Percentiles rank a stretch among this genome's conserved stretches.
These are phyloP conservation scores for Polietes domitor DNA, from an alignment of 2,888 invertebrate genomes.

Conservation along the genomic window DNA sequence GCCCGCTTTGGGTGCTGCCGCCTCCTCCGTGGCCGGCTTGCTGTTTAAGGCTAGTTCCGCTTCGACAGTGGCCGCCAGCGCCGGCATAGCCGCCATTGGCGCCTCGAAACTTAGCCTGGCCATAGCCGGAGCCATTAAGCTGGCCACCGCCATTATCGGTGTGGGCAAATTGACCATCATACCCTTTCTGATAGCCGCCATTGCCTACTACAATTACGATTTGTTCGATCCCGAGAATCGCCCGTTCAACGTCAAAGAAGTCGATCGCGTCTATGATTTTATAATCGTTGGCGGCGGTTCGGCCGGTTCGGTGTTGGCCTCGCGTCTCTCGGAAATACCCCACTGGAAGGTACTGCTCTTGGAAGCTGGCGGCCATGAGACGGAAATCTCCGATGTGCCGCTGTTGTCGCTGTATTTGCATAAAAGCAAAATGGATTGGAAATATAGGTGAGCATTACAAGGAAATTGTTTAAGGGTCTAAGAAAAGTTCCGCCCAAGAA, in stretches of 20 bases:
- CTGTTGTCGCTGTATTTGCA: constrained; percentile 93
- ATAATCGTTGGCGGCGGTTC: constrained; percentile 92
- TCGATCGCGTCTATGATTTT: constrained; percentile 90
- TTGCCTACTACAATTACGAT: constrained; percentile 93
- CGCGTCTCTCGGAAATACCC: constrained; percentile 88
- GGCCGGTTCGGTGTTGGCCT: constrained; percentile 92
- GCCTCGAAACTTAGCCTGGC: constrained; percentile 78
- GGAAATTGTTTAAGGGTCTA: no score
- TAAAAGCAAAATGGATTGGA: constrained; percentile 95
- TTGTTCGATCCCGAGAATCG: constrained; percentile 92
- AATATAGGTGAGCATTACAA: constrained; percentile 85
- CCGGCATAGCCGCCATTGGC: constrained; percentile 80
- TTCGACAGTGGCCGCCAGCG: constrained; percentile 76
- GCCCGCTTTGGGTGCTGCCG: constrained; percentile 76
- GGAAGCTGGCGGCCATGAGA: constrained; percentile 94
- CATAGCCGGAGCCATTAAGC: constrained; percentile 86
- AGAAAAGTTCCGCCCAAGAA: no score
- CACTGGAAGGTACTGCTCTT: constrained; percentile 90
- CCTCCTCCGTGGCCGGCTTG: constrained; percentile 77
- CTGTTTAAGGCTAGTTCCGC: constrained; percentile 79
- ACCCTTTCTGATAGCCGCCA: constrained; percentile 87
- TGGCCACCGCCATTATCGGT: constrained; percentile 87
- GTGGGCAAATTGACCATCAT: constrained; percentile 88
- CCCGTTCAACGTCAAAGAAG: constrained; percentile 85
- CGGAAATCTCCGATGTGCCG: constrained; percentile 93